Base-by-base conservation (phyloP, 1,140 invertebrate genomes). In the Eciton burchellii region DNA sequence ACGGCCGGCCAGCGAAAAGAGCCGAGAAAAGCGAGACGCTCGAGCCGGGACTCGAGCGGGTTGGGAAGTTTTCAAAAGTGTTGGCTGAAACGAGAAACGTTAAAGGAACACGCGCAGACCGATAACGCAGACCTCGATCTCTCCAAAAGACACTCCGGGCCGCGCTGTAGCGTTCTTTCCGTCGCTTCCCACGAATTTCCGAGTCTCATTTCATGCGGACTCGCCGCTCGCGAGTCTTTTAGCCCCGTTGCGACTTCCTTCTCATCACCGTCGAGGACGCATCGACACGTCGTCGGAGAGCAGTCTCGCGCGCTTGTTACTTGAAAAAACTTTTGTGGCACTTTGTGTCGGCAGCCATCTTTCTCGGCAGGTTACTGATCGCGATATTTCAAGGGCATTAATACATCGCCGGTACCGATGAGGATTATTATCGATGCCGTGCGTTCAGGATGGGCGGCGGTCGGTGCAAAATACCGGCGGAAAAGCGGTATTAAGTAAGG, bases 41-140 rank as follows among this genome's bases (percentile, higher is more conserved):
- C 65, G 63, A 71, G 45, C 43, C 21, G 62, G 52, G 71, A 72
- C n/a, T n/a, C 5, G 71, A 47, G 81, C 60, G 71, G 41, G 52
- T 66, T 79, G 84, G 45, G 66, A 90, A 92, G 87, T 92, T 92
- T 91, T 90, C 60, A 89, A 89, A 91, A 87, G 87, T 88, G 87
- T 88, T 88, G 86, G 79, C 56, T 83, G 60, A 83, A 88, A 88
- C 72, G 87, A 87, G 86, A 85, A 88, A 77, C 86, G 86, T 87
- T 88, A 88, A 86, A 79, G 77, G 79, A 84, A 87, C 54, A 41
- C 77, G 54, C 77, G 62, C 35, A n/a, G n/a, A 6, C 83, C 66
- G 87, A 88, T 88, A 88, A 88, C 87, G 60, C 41, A 63, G 45
- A 87, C 77, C 62, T 82, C 68, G 84, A 84, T 66, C 57, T 29